Evolutionary conservation across 2,888 invertebrate genomes (phyloP).

Genomic region (Limnephilus auricula): DNA sequence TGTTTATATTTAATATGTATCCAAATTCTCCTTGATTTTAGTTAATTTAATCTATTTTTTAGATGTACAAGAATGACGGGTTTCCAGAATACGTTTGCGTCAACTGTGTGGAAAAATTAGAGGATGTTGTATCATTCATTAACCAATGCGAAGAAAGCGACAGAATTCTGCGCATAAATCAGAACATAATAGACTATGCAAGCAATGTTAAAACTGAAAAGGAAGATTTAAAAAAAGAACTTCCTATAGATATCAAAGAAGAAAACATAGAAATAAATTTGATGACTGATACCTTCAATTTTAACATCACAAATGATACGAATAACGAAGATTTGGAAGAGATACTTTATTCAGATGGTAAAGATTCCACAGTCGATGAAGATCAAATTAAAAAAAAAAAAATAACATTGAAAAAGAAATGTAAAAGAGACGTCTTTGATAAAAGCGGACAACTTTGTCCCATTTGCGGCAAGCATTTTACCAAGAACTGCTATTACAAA

Average conservation of each 20-base stretch:
- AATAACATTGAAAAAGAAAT: background rate
- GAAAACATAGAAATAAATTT: slow-evolving; percentile 32
- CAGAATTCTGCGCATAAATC: slow-evolving; percentile 27
- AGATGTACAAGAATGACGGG: slow-evolving; percentile 52
- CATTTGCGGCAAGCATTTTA: slow-evolving; percentile 35
- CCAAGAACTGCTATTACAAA: slow-evolving; percentile 13
- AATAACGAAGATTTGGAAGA: background rate
- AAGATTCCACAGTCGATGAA: slow-evolving; percentile 1
- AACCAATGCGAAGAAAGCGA: slow-evolving; percentile 50
- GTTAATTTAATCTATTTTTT: slow-evolving; percentile 25
- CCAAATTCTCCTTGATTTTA: background rate
- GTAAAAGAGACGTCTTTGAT: slow-evolving; percentile 8
- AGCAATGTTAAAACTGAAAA: background rate
- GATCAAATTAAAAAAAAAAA: background rate
- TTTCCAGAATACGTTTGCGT: slow-evolving; percentile 46
- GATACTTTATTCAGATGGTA: background rate
- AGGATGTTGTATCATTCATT: slow-evolving; percentile 41
- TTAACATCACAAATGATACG: slow-evolving; percentile 19
- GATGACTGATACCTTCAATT: slow-evolving; percentile 23
- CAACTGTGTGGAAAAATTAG: slow-evolving; percentile 41
- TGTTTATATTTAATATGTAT: background rate
- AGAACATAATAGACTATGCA: background rate
- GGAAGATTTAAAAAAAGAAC: slow-evolving; percentile 35
- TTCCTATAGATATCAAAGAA: slow-evolving; percentile 23
- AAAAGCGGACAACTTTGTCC: slow-evolving; percentile 42